Conservation (phyloP, 1,140 invertebrate species). For the Tetramorium alpestre region DNA sequence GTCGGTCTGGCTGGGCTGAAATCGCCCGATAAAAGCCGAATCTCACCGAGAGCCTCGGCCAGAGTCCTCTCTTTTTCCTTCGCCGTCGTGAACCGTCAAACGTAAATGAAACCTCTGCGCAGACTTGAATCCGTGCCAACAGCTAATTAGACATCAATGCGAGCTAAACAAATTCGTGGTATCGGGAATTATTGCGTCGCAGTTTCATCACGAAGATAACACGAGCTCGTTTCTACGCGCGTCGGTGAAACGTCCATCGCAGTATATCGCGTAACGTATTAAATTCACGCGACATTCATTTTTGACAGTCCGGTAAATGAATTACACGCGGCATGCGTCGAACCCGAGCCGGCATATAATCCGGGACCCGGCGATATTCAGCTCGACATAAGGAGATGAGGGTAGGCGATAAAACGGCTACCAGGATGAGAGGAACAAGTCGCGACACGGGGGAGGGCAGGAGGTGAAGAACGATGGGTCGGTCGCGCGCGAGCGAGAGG, state of each 20-base stretch:
- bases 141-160: conserved; percentile 58
- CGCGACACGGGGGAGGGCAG: not conserved
- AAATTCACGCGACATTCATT: not conserved
- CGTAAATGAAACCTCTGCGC: conserved; percentile 47
- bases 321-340: conserved; percentile 36
- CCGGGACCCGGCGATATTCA: conserved; percentile 5
- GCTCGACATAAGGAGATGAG: conserved; percentile 10
- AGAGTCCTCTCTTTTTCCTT: not conserved
- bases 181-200: conserved; percentile 34
- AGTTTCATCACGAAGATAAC: conserved; percentile 2
- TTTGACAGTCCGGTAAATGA: conserved; percentile 21
- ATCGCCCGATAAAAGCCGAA: conserved; percentile 41
- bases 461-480: not conserved
- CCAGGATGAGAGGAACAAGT: conserved; percentile 58
- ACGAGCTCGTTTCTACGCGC: not conserved
- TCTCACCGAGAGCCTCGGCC: conserved; percentile 9
- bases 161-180: conserved; percentile 45
- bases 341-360: not conserved
- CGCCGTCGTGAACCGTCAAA: conserved; percentile 26
- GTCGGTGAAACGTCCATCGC: not conserved
- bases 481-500: conserved; percentile 16
- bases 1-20: not conserved
- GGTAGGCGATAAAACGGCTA: conserved; percentile 58
- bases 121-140: conserved; percentile 43
- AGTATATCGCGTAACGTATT: not conserved